Evolutionary conservation across 2,113 vertebrate genomes (phyloP).

Genomic region (Aegypius monachus): DNA sequence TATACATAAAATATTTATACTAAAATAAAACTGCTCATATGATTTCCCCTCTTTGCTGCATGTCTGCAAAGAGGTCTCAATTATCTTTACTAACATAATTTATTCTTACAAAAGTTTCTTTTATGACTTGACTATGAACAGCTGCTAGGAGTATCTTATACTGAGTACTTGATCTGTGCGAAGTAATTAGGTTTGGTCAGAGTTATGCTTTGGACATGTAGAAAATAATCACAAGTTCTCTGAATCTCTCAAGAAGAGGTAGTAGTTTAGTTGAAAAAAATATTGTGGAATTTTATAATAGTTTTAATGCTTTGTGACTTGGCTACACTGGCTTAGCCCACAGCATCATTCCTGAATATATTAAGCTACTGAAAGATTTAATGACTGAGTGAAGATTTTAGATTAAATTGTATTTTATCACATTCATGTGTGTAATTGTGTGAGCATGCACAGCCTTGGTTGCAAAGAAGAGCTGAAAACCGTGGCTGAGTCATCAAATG

Average conservation of each 20-base stretch:
- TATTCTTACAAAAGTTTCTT: neutral
- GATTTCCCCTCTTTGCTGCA: neutral
- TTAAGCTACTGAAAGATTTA: slow-evolving; percentile 55
- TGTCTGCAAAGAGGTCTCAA: neutral
- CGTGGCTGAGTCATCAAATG: neutral
- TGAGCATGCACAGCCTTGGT: neutral
- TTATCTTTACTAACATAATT: neutral
- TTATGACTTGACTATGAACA: neutral
- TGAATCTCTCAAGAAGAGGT: neutral
- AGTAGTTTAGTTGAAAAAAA: neutral
- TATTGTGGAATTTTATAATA: slow-evolving; percentile 15
- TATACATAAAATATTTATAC: neutral
- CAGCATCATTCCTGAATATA: slow-evolving; percentile 65
- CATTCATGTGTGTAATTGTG: slow-evolving; percentile 9
- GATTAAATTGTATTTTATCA: slow-evolving; percentile 57
- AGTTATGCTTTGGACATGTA: neutral
- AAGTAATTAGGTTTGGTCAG: neutral
- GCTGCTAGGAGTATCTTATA: neutral
- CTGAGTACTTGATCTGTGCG: neutral
- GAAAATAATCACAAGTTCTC: neutral
- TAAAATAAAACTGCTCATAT: neutral
- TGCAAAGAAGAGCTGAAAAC: slow-evolving; percentile 26
- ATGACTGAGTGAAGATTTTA: slow-evolving; percentile 55
- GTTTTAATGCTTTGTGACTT: slow-evolving; percentile 23
- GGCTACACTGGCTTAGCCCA: slow-evolving; percentile 22